A percentile compares a stretch with the other conserved stretches of the same genome.
Conservation (phyloP, 2,797 vertebrate species). For the Xenopus petersii region DNA sequence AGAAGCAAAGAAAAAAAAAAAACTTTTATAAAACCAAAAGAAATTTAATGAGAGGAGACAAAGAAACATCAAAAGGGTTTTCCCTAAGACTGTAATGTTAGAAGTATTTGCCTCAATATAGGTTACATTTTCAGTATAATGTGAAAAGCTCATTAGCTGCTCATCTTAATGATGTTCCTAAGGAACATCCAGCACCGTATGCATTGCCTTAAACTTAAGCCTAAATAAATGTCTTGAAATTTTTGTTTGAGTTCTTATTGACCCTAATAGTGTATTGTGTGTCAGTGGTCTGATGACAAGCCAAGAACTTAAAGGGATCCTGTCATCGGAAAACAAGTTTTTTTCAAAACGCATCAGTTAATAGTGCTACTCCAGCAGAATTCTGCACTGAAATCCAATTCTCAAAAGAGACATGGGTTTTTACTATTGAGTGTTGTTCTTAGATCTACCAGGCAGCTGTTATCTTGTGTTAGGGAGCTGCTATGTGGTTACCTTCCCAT, state of each 20-base stretch:
- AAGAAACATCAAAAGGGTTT: conserved; percentile 91
- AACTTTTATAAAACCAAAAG: conserved; percentile 66
- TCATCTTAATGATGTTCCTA: conserved; percentile 91
- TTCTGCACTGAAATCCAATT: too few relatives aligned
- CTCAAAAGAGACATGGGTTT: too few relatives aligned
- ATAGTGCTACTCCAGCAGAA: too few relatives aligned
- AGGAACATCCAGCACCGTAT: conserved; percentile 83
- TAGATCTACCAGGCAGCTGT: too few relatives aligned
- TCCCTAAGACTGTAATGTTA: conserved; percentile 88
- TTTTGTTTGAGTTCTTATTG: conserved; percentile 58
- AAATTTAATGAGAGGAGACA: conserved; percentile 89
- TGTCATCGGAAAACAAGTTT: too few relatives aligned
- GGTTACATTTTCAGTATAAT: conserved; percentile 81
- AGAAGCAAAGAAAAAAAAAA: conserved; percentile 65
- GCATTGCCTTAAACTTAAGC: conserved; percentile 78
- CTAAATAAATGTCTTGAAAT: conserved; percentile 76
- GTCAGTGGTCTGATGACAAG: too few relatives aligned
- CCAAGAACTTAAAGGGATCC: too few relatives aligned
- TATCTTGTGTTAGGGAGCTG: too few relatives aligned
- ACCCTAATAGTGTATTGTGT: too few relatives aligned
- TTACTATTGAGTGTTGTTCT: too few relatives aligned
- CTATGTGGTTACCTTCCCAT: too few relatives aligned
- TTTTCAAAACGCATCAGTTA: too few relatives aligned
- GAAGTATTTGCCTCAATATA: conserved; percentile 85
- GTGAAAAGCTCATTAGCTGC: conserved; percentile 90